Conservation (phyloP, 2,797 vertebrate species). For the Leuciscus waleckii region DNA sequence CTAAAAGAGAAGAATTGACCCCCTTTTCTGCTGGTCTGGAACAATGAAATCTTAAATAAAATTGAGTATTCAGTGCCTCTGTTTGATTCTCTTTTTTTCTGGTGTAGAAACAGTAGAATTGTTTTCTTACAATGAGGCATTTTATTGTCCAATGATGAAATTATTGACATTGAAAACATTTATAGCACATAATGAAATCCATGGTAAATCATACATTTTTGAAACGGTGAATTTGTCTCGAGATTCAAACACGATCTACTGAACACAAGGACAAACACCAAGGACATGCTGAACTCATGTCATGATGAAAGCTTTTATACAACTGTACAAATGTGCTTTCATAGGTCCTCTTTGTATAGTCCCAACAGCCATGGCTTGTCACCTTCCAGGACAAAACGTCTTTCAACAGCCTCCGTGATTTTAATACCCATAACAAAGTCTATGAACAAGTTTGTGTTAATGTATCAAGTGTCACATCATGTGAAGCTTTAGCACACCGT, state of each 20-base stretch:
- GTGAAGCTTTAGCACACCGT: constrained; percentile 83
- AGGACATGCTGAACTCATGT: constrained; percentile 46
- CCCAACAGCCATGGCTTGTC: constrained; percentile 22
- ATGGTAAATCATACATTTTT: constrained; percentile 27
- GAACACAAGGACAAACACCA: constrained; percentile 45
- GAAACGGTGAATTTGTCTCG: constrained; percentile 5
- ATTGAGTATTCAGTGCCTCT: constrained; percentile 88
- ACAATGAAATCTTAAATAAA: constrained; percentile 99
- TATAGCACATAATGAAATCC: constrained; percentile 44
- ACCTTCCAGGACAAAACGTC: background rate
- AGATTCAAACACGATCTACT: constrained; percentile 40
- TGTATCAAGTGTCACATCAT: background rate
- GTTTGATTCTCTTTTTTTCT: constrained; percentile 65
- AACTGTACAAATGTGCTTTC: constrained; percentile 54
- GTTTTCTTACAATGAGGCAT: constrained; percentile 41
- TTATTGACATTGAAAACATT: constrained; percentile 47
- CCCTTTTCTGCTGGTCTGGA: constrained; percentile 98
- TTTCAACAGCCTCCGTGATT: background rate
- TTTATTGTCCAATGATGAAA: constrained; percentile 58
- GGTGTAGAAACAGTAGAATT: constrained; percentile 26
- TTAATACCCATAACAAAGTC: constrained; percentile 24
- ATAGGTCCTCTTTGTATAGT: constrained; percentile 15
- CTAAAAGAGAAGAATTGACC: constrained; percentile 95
- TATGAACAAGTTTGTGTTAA: constrained; percentile 31
- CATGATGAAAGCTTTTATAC: constrained; percentile 47